Evolutionary conservation across 2,113 vertebrate genomes (phyloP), one percentile per base, ranked within the genome.

Genomic region (Petromus typicus): DNA sequence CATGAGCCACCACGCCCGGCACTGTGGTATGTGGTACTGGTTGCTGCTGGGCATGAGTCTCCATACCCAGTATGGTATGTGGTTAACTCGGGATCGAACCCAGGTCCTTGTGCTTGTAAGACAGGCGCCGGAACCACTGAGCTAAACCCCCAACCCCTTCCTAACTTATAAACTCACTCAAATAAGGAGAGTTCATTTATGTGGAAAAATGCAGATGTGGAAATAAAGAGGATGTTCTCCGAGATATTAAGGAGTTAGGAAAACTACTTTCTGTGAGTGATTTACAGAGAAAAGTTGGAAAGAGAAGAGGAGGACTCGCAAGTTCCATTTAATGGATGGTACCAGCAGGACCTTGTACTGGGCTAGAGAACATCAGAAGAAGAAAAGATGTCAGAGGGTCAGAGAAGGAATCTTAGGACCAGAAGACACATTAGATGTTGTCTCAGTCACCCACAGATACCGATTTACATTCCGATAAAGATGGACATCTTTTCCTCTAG

Each of bases 281-380:
- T 78, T 88, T 87, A 71, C 85, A 80, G 66, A 78, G 78, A 78
- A 87, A 90, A 80, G 56, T 92, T 86, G 51, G 64, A 34, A n/a
- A 30, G 45, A 43, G 9, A 45, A 69, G 22, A 54, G 25, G 17
- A 30, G 79, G 94, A 82, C 51, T 67, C 14, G n/a, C 2, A 7
- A 51, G 37, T 76, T 94, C 91, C 69, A 78, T 85, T 73, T 84
- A 61, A 61, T 76, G 57, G 32, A 16, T 56, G 40, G 34, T 79
- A 79, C 23, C 43, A 25, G 32, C 71, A 76, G 43, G 51, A 34
- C 88, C 34, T 73, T 90, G 34, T 73, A 59, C 45, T 23, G 69
- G 18, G 48, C 22, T n/a, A 48, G 23, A 63, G 51, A 40, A 3
- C 27, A n/a, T 81, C 5, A 63, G 76, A 61, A 30, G 34, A 32